Conservation (phyloP, 2,888 invertebrate genomes). For the Lamellibrachia columna region DNA sequence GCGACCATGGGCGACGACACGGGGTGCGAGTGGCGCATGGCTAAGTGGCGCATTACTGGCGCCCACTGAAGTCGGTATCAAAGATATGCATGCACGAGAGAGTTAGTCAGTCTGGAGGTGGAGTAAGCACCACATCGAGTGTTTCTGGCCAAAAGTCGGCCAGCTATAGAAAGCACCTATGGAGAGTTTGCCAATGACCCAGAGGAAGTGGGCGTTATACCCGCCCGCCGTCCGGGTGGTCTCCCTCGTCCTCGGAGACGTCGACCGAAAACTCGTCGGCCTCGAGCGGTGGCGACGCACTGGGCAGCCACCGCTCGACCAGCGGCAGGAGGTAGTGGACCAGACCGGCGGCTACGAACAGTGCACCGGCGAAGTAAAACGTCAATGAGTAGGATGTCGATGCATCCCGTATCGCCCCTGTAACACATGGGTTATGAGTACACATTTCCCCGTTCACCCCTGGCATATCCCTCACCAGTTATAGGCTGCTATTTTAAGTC, state of each 20-base stretch:
- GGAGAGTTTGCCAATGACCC: too few species aligned
- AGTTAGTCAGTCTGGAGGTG: neutral
- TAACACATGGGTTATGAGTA: conserved; percentile 48
- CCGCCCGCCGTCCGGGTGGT: neutral
- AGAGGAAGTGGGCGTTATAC: too few species aligned
- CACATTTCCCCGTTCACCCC: too few species aligned
- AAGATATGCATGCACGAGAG: neutral
- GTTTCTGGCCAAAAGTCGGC: neutral
- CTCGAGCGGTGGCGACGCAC: neutral
- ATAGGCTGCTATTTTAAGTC: too few species aligned
- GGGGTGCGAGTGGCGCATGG: neutral
- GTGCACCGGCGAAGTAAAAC: conserved; percentile 86
- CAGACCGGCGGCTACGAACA: conserved; percentile 87
- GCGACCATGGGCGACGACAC: neutral
- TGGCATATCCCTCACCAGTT: too few species aligned
- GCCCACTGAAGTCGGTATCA: neutral
- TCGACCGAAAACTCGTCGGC: neutral
- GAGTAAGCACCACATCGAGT: neutral
- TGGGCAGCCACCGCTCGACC: neutral
- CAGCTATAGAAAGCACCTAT: too few species aligned
- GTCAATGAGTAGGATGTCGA: conserved; percentile 83
- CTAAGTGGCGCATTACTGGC: neutral
- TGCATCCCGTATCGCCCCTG: conserved; percentile 85
- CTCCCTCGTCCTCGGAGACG: neutral
- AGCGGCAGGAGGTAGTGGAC: conserved; percentile 74